Evolutionary conservation across 2,797 vertebrate species (phyloP).

Genomic region (Poeciliopsis gracilis): DNA sequence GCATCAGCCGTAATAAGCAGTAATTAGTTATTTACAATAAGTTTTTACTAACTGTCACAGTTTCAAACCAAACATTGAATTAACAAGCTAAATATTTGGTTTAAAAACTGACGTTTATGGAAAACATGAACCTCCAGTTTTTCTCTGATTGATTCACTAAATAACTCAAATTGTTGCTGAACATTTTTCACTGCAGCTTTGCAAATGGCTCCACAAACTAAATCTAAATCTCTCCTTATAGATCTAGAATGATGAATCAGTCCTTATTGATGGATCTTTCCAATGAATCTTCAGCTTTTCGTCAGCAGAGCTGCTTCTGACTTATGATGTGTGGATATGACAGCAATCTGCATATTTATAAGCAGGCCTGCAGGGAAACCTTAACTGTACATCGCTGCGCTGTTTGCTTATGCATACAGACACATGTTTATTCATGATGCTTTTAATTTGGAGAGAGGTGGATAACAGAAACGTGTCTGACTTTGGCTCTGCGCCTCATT

Average conservation of each 20-base stretch:
- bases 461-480: neutral
- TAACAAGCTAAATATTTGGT: too few species aligned
- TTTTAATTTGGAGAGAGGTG: neutral
- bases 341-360: neutral
- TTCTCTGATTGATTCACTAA: too few species aligned
- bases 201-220: too few species aligned
- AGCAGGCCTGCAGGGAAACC: neutral
- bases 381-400: neutral
- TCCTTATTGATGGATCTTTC: neutral
- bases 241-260: neutral
- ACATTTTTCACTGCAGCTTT: too few species aligned
- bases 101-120: too few species aligned
- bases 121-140: too few species aligned
- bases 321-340: neutral
- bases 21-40: too few species aligned
- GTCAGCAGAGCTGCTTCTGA: neutral
- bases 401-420: neutral
- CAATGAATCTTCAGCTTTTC: neutral
- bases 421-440: constrained; percentile 2
- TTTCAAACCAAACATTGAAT: too few species aligned
- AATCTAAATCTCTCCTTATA: too few species aligned
- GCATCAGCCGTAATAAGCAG: neutral
- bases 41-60: too few species aligned
- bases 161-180: too few species aligned
- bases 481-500: too few species aligned